Conservation (phyloP, 2,113 vertebrate species). For the Cepphus grylle region DNA sequence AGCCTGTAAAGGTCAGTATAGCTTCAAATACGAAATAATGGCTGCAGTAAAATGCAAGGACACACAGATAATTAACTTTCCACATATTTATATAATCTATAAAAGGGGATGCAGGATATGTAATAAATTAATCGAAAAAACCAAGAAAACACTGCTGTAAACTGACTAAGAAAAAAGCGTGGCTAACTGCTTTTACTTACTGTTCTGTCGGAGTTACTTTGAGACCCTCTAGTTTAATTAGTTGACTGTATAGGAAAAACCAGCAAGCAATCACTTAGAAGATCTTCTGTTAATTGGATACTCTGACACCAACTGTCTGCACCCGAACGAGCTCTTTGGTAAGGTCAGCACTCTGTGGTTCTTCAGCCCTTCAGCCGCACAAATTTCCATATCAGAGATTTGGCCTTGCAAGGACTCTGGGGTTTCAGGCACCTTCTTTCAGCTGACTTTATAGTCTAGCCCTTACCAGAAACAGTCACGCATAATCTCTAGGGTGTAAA, state of each 20-base stretch:
- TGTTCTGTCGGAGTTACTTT: not conserved
- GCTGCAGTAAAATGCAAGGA: not conserved
- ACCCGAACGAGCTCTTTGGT: not conserved
- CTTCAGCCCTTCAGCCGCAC: not conserved
- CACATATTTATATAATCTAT: not conserved
- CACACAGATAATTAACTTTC: not conserved
- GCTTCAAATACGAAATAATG: not conserved
- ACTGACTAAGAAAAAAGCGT: not conserved
- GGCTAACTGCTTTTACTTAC: not conserved
- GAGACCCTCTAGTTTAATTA: not conserved
- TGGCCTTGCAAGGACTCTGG: not conserved
- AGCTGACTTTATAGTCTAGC: not conserved
- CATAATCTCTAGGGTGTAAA: not conserved
- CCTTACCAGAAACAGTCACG: not conserved
- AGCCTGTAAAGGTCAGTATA: not conserved
- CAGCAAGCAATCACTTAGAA: not conserved
- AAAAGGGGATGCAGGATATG: not conserved
- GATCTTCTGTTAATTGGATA: not conserved
- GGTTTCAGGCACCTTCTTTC: not conserved
- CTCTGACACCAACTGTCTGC: not conserved
- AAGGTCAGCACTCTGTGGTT: not conserved
- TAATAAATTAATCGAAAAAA: conserved; percentile 7
- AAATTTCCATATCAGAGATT: accelerated
- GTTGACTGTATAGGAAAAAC: not conserved
- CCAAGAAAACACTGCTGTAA: not conserved